Conservation (phyloP, 2,797 vertebrate species). For the Microctenopoma steveboyesi region DNA sequence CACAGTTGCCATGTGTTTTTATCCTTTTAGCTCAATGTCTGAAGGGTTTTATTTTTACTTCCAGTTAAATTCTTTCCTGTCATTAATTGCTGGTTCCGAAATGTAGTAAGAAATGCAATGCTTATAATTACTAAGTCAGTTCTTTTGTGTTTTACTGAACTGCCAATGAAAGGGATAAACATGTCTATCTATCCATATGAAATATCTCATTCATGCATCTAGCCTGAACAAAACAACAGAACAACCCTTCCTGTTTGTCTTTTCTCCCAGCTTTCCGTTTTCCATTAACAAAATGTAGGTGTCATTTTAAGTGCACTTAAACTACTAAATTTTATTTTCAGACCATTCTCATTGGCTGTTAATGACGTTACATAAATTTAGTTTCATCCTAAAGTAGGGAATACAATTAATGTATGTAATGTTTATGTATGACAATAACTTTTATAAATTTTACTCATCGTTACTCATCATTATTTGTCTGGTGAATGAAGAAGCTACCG, state of each 20-base stretch:
- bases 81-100: not conserved
- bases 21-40: slow-evolving; percentile 5
- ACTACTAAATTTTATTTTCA: not conserved
- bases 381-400: not conserved
- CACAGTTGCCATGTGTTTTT: slow-evolving; percentile 15
- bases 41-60: slow-evolving; percentile 30
- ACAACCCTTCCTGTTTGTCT: not conserved
- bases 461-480: too few relatives aligned
- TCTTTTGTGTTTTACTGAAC: not conserved
- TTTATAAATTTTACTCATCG: not conserved
- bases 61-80: not conserved
- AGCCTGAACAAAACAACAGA: not conserved
- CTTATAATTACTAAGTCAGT: not conserved
- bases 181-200: not conserved
- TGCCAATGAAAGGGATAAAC: not conserved
- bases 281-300: slow-evolving; percentile 3
- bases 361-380: not conserved
- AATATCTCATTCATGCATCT: not conserved
- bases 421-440: too few relatives aligned
- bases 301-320: not conserved
- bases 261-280: not conserved
- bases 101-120: not conserved
- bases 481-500: not conserved
- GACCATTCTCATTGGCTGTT: not conserved
- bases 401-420: not conserved